Evolutionary conservation across 2,888 invertebrate genomes (phyloP).

Genomic region (Pocota personata): DNA sequence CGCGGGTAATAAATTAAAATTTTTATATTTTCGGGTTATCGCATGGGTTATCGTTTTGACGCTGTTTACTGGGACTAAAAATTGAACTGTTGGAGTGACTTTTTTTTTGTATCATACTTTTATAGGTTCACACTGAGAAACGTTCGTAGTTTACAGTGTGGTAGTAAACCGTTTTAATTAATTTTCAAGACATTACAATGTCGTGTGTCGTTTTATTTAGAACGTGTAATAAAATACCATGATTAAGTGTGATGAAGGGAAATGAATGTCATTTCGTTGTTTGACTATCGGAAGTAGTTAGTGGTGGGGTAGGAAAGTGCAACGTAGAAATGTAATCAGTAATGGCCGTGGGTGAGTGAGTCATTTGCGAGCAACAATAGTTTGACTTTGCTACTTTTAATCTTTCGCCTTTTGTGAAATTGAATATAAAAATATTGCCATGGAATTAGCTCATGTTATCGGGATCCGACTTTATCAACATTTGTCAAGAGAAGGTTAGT

Average conservation of each 20-base stretch:
- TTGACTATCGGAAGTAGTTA: conserved; percentile 37
- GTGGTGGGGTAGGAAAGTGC: background rate
- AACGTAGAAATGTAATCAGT: background rate
- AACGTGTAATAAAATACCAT: conserved; percentile 38
- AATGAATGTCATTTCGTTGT: conserved; percentile 11
- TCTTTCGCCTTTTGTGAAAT: background rate
- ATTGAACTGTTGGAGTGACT: conserved; percentile 1
- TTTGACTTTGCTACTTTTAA: background rate
- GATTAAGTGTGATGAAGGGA: conserved; percentile 25
- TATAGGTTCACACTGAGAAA: conserved; percentile 16
- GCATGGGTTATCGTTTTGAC: conserved; percentile 50
- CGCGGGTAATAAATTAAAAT: conserved; percentile 46
- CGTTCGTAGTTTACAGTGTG: background rate
- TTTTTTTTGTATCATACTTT: background rate
- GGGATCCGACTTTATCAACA: background rate
- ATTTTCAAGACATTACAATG: conserved; percentile 56
- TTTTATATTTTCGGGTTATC: conserved; percentile 62
- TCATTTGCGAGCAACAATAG: background rate
- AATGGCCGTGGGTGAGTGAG: background rate
- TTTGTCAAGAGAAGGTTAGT: background rate
- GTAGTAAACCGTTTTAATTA: conserved; percentile 52
- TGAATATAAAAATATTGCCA: background rate
- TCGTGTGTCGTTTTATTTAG: conserved; percentile 56
- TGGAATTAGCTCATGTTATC: background rate
- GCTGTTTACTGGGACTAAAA: conserved; percentile 38